Percentiles rank a stretch among this genome's conserved stretches.
Conservation (phyloP, 2,113 vertebrate species). For the Puffinus mauretanicus region DNA sequence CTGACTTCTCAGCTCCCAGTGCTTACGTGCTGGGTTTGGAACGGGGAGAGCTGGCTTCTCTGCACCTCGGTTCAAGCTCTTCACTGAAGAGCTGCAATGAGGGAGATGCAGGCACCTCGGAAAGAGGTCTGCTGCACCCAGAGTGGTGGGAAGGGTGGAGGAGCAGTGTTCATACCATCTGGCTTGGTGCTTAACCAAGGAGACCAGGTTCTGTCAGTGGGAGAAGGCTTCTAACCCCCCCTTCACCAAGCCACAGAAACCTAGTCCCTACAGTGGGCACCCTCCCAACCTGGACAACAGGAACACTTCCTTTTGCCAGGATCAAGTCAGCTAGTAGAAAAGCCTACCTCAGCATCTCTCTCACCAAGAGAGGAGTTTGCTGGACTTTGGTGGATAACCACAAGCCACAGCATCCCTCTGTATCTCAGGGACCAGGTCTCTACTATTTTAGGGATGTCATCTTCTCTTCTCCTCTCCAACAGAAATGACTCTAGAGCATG, state of each 20-base stretch:
- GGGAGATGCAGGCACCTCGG: background rate
- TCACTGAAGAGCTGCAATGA: background rate
- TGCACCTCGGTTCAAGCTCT: background rate
- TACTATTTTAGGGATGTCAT: too few species aligned
- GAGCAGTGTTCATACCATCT: background rate
- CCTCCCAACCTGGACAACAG: background rate
- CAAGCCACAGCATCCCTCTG: background rate
- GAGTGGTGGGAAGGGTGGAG: background rate
- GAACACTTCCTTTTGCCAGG: background rate
- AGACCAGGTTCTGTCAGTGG: background rate
- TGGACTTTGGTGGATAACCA: too few species aligned
- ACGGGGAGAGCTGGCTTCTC: background rate
- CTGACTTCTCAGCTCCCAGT: background rate
- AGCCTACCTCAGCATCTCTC: background rate
- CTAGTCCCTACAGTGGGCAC: background rate
- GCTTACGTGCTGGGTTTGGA: background rate
- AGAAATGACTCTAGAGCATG: background rate
- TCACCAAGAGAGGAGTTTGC: background rate
- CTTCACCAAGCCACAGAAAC: background rate
- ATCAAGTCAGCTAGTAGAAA: background rate
- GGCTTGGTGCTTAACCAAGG: background rate
- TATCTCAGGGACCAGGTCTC: background rate
- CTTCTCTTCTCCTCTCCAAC: background rate
- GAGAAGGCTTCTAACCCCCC: background rate
- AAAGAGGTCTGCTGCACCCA: background rate